Percentiles rank a stretch among this genome's conserved stretches.
These are phyloP conservation scores for Rotaria macrura DNA, from an alignment of 2,888 invertebrate genomes.

Conservation along the genomic window DNA sequence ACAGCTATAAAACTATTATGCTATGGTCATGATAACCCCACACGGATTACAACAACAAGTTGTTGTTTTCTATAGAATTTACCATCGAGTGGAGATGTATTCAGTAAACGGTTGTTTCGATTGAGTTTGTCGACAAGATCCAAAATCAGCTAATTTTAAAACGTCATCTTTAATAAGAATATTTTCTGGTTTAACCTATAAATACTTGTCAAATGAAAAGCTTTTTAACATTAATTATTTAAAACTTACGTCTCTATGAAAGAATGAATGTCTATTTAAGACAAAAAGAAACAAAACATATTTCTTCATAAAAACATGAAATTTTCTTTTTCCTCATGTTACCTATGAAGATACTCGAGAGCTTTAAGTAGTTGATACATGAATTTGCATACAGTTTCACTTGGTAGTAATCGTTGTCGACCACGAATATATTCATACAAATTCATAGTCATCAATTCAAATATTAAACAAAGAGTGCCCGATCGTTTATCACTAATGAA, in stretches of 20 bases:
- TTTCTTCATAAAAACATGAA: background rate
- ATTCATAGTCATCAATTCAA: slow-evolving; percentile 63
- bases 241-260: slow-evolving; percentile 58
- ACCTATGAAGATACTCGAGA: slow-evolving; percentile 58
- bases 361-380: slow-evolving; percentile 59
- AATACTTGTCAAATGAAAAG: background rate
- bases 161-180: slow-evolving; percentile 56
- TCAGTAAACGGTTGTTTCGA: slow-evolving; percentile 60
- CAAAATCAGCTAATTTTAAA: slow-evolving; percentile 59
- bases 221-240: background rate
- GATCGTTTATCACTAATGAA: slow-evolving; percentile 55
- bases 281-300: background rate
- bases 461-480: slow-evolving; percentile 58
- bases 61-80: slow-evolving; percentile 37
- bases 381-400: slow-evolving; percentile 55
- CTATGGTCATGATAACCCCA: too few relatives aligned
- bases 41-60: too few relatives aligned
- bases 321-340: slow-evolving; percentile 47
- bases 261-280: slow-evolving; percentile 50
- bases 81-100: slow-evolving; percentile 64
- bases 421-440: slow-evolving; percentile 59
- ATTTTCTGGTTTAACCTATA: slow-evolving; percentile 58
- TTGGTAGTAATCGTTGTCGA: slow-evolving; percentile 51
- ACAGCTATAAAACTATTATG: too few relatives aligned
- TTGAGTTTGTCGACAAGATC: slow-evolving; percentile 57